Base-by-base conservation (phyloP, 2,888 invertebrate genomes). In the Odontocolon sp. region DNA sequence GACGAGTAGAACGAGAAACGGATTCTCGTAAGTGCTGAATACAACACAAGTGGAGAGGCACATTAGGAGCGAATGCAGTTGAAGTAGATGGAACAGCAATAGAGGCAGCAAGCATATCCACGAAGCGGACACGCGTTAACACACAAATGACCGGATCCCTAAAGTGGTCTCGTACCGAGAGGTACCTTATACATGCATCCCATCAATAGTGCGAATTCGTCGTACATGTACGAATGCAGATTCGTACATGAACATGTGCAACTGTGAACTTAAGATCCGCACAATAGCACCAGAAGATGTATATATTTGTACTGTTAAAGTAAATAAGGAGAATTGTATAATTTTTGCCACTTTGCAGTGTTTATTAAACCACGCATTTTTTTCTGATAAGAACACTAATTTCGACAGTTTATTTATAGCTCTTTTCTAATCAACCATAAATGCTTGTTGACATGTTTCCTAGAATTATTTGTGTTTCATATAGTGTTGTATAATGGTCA, bases 111-210 rank as follows among this genome's bases (percentile, higher is more conserved):
- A 67, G 40, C 36, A 23, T 14, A 23, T 9, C 14, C 63, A 33
- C 36, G 47, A 42, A 36, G 77, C 72, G 72, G 77, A 77, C 77
- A 77, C 68, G 77, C 72, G 68, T 77, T 77, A 77, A 72, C 77
- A 68, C 72, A 77, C 72, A 77, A 77, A 77, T 77, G 63, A 77
- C 77, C 77, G 77, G 77, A 77, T 72, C 72, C 52, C 50, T 52
- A 64, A 68, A 77, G 77, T 72, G 72, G 72, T 72, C 57, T 52
- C 72, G 57, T 57, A 64, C 69, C 61, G 56, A 18, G 63, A 47
- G 36, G 47, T 26, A 36, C 23, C 47, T 33, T 23, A 23, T 50
- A 36, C 50, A 16, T 50, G 14, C 36, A 18, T 64, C 36, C 23
- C 38, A n/a, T 50, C 64, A 38, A 64, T 64, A 23, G 50, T 36